phyloP scores from a whole-genome alignment of 2,888 invertebrate genomes.

The Pristionchus mayeri region DNA sequence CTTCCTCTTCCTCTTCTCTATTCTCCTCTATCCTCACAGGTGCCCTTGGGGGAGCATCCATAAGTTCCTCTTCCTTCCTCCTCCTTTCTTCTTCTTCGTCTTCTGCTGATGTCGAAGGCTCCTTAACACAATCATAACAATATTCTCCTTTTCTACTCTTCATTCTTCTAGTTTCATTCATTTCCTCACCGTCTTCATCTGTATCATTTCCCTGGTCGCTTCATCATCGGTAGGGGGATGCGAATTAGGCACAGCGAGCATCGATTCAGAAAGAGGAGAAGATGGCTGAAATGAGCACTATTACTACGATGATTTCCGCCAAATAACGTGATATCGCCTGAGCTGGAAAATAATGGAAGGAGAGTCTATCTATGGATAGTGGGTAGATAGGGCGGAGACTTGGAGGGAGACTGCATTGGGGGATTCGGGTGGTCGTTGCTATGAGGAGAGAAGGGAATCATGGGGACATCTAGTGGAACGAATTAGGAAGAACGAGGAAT shows the following conservation, averaged over 20 bases:
- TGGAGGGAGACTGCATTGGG: too few relatives aligned
- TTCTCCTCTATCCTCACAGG: constrained; percentile 47
- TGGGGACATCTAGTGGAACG: background rate
- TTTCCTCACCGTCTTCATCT: background rate
- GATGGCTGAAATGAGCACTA: background rate
- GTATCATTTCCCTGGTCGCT: constrained; percentile 31
- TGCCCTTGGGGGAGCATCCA: constrained; percentile 46
- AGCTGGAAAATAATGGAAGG: too few relatives aligned
- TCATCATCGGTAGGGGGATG: constrained; percentile 33
- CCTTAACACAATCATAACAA: background rate
- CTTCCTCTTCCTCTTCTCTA: constrained; percentile 48
- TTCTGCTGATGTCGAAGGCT: background rate
- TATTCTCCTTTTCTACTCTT: background rate
- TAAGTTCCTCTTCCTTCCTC: constrained; percentile 9
- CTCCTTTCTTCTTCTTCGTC: constrained; percentile 12
- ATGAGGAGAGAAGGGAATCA: background rate
- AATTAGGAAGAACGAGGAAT: background rate
- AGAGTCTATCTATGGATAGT: too few relatives aligned
- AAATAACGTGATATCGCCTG: too few relatives aligned
- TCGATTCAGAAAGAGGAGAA: constrained; percentile 10
- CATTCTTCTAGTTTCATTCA: background rate
- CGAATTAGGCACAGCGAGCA: background rate
- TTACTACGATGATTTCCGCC: too few relatives aligned
- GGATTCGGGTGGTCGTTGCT: constrained; percentile 25
- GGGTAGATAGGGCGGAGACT: too few relatives aligned